A percentile compares a stretch with the other conserved stretches of the same genome.
Conservation (phyloP, 37 sponge, comb jelly and placozoan genomes). For the Aplysina aerophoba region DNA sequence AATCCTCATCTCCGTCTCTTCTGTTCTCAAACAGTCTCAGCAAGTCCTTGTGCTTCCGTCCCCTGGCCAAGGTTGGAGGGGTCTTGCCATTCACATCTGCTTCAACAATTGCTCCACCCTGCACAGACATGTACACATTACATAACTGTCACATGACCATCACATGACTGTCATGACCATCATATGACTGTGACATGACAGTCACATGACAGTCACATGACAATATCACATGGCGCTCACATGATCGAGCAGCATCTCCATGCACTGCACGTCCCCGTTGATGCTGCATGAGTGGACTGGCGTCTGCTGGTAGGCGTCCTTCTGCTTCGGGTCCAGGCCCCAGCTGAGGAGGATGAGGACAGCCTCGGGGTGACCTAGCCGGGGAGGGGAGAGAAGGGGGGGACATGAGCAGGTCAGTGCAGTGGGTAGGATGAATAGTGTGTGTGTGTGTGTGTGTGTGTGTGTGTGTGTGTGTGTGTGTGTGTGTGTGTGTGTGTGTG, state of each 20-base stretch:
- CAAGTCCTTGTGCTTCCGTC: constrained; percentile 63
- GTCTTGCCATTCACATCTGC: constrained; percentile 74
- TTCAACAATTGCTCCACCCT: neutral
- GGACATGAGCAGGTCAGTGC: too few relatives aligned
- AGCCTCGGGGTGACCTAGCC: constrained; percentile 66
- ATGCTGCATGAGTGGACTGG: constrained; percentile 81
- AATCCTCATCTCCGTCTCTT: constrained; percentile 34
- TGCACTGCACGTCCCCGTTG: constrained; percentile 78
- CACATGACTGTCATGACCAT: too few relatives aligned
- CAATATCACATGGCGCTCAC: constrained; percentile 37
- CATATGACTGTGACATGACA: neutral
- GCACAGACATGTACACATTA: neutral
- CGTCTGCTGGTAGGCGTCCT: constrained; percentile 73
- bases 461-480: too few relatives aligned
- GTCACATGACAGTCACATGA: too few relatives aligned
- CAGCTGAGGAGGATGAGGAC: constrained; percentile 69
- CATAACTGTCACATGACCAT: neutral
- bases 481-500: too few relatives aligned
- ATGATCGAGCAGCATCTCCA: constrained; percentile 77
- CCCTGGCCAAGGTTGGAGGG: constrained; percentile 55
- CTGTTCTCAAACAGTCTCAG: constrained; percentile 65
- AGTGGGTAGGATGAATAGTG: too few relatives aligned
- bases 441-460: too few relatives aligned
- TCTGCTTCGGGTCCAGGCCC: constrained; percentile 77
- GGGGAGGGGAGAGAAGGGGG: too few relatives aligned